These are phyloP conservation scores for Drosophila picticornis DNA, from an alignment of 2,888 invertebrate genomes.

Conservation along the genomic window DNA sequence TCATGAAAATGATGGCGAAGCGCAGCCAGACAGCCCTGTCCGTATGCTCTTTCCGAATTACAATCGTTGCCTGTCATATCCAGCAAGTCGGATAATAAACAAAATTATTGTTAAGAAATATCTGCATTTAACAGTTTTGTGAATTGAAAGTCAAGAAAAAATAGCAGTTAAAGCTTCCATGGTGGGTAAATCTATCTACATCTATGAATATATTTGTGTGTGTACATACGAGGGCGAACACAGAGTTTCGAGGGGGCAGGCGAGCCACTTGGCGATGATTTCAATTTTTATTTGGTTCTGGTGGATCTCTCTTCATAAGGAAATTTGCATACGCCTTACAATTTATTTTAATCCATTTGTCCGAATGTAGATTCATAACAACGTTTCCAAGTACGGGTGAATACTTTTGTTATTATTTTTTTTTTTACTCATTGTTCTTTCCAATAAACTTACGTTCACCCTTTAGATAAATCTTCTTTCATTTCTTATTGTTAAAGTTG, in stretches of 20 bases:
- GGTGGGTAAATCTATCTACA: neutral
- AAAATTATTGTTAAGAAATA: neutral
- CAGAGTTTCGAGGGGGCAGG: neutral
- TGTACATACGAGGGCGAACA: neutral
- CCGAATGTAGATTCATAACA: neutral
- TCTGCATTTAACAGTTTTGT: neutral
- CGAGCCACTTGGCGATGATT: neutral
- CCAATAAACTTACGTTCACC: neutral
- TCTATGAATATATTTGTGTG: neutral
- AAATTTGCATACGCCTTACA: neutral
- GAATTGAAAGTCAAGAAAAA: neutral
- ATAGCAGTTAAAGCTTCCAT: neutral
- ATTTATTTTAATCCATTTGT: neutral
- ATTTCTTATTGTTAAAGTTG: neutral
- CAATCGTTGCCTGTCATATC: neutral
- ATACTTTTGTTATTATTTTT: neutral
- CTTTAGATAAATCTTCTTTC: neutral
- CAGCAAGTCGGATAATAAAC: neutral
- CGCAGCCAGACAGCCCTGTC: constrained; percentile 11
- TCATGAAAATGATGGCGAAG: constrained; percentile 13
- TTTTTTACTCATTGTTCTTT: neutral
- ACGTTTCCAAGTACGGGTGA: neutral
- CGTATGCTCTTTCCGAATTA: constrained; percentile 10
- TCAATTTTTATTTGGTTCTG: neutral
- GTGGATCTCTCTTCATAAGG: neutral